Percentiles rank a stretch among this genome's conserved stretches.
Conservation (phyloP, 2,113 vertebrate species). For the Nasalis larvatus region DNA sequence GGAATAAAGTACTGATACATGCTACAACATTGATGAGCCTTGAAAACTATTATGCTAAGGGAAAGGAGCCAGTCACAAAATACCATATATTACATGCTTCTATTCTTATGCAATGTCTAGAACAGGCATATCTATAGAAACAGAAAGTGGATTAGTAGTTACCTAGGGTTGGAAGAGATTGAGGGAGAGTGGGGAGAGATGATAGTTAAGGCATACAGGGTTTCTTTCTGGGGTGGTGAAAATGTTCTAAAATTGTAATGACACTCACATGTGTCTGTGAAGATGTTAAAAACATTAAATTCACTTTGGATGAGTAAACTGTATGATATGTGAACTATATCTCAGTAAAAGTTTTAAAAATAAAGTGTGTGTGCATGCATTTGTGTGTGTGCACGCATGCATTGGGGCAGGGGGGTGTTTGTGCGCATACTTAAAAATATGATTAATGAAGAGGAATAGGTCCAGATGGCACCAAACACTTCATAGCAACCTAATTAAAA, state of each 20-base stretch:
- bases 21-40: neutral
- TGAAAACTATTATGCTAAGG: neutral
- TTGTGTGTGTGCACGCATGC: neutral
- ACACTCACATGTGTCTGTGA: neutral
- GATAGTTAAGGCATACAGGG: too few relatives aligned
- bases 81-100: neutral
- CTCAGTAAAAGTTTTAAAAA: neutral
- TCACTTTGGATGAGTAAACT: neutral
- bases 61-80: neutral
- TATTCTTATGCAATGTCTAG: neutral
- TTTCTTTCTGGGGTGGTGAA: neutral
- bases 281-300: neutral
- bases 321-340: neutral
- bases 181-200: neutral
- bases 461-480: neutral
- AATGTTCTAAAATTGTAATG: neutral
- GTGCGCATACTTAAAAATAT: neutral
- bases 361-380: neutral
- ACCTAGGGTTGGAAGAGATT: too few relatives aligned
- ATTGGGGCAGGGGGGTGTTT: neutral
- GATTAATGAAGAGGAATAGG: neutral
- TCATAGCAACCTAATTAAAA: neutral
- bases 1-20: neutral
- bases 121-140: neutral
- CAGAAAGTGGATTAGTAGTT: neutral